Percentiles rank a stretch among this genome's conserved stretches.
Conservation (phyloP, 1,140 invertebrate species). For the Leptopilina boulardi region DNA sequence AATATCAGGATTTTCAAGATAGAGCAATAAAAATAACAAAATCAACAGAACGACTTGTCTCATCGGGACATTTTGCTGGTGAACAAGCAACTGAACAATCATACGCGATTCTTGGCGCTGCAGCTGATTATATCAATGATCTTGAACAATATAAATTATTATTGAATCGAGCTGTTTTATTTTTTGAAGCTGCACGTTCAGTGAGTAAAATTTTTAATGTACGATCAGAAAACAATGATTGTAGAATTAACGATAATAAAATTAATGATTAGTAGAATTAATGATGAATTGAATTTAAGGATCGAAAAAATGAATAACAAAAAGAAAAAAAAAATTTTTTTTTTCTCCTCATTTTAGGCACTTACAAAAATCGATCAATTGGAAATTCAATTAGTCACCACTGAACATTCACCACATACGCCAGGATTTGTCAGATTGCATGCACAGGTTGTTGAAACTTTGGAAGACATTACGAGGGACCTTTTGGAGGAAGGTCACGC, state of each 20-base stretch:
- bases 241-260: too few species aligned
- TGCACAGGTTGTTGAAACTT: slow-evolving; percentile 78
- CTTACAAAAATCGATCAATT: slow-evolving; percentile 86
- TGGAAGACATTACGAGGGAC: slow-evolving; percentile 81
- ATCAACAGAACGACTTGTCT: slow-evolving; percentile 86
- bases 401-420: slow-evolving; percentile 80
- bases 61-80: slow-evolving; percentile 82
- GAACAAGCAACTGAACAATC: slow-evolving; percentile 84
- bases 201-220: slow-evolving; percentile 67
- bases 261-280: too few species aligned
- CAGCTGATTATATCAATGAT: slow-evolving; percentile 84
- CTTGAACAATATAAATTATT: slow-evolving; percentile 84
- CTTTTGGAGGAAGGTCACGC: slow-evolving; percentile 84
- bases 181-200: slow-evolving; percentile 84
- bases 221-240: too few species aligned
- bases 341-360: slow-evolving; percentile 74
- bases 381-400: slow-evolving; percentile 84
- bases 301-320: not conserved
- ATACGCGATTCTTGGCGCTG: slow-evolving; percentile 83
- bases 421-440: slow-evolving; percentile 82
- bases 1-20: slow-evolving; percentile 86
- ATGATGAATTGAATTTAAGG: not conserved
- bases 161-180: slow-evolving; percentile 82
- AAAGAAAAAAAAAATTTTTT: too few species aligned
- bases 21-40: slow-evolving; percentile 85